Evolutionary conservation across 2,888 invertebrate species (phyloP), one percentile per base, ranked within the genome.

Genomic region (Leucania comma): DNA sequence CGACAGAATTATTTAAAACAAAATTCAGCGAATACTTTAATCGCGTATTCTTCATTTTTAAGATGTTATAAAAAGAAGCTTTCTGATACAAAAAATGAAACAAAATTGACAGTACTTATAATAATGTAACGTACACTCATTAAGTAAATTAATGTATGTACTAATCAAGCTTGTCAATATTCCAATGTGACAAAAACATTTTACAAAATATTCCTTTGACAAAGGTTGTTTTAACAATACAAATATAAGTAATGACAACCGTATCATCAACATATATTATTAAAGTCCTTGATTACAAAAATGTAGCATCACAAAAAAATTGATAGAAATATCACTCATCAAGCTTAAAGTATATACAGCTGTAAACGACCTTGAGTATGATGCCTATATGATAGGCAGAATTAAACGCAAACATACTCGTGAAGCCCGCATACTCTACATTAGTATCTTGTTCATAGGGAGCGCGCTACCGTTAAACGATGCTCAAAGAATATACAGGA

Each of bases 221-320:
- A n/a, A n/a, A n/a, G n/a, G n/a, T n/a, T n/a, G n/a, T n/a, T n/a
- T n/a, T n/a, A n/a, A n/a, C n/a, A n/a, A n/a, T 48, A 42, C 46
- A n/a, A 48, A n/a, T n/a, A 48, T n/a, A 48, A n/a, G 8, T 48
- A n/a, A 48, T 48, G 46, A 48, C n/a, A 8, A 48, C 2, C 9
- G n/a, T n/a, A 48, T 48, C 46, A n/a, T n/a, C 8, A 48, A n/a
- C 0, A 48, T n/a, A n/a, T n/a, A n/a, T n/a, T n/a, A n/a, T 9
- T 48, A n/a, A 48, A 48, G n/a, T 9, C 8, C 9, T 9, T 20
- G 3, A n/a, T n/a, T n/a, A 48, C 20, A 48, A 48, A 46, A 46
- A 8, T 4, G 51, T 24, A 72, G 42, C 20, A 42, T 57, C 3
- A 72, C 46, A 51, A 53, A 0, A 6, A 29, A 20, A 1, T 72